Evolutionary conservation across 2,797 vertebrate species (phyloP), one percentile per base, ranked within the genome.

Genomic region (Parauchenoglanis punctatus): DNA sequence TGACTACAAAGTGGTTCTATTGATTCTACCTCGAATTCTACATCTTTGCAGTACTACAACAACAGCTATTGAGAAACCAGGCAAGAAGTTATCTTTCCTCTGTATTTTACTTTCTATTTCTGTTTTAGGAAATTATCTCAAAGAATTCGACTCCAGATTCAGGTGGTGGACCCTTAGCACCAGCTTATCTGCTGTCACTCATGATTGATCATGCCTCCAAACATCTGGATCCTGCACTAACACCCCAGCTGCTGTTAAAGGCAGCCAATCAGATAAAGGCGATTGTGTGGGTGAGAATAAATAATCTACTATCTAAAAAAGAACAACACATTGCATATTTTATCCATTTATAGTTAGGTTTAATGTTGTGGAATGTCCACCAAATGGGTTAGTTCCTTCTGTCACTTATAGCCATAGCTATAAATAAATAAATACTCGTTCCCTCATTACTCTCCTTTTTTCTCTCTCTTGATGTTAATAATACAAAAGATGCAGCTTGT

Each of bases 141-240:
- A 96, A 96, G 93, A 97, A 96, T 83, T 94, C 95, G 40, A 96
- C 94, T 88, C 96, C 96, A 52, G 91, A 95, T 90, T 94, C 95
- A 63, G 91, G 94, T 54, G 93, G 96, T 0, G 94, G 96, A 54
- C 89, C 95, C 59, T 92, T 99, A 88, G 96, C 97, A 68, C 97
- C 97, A 0, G 98, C 97, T 46, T 98, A 97, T 88, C 96, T 99
- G 87, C 94, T 98, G 85, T 97, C 97, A 61, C 94, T 98, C 89
- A 98, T 98, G 93, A 96, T 98, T 90, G 97, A 98, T 89, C 96
- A 98, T 35, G 95, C 97, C 0, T 96, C 97, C 83, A 96, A 96
- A 91, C 96, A 97, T 90, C 93, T 98, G 90, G 97, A 97, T 84
- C 96, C 97, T 12, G 95, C 95, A 81, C 96, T 97, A 90, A 96